phyloP scores from a whole-genome alignment of 2,113 vertebrate species.

The Boulengeromyrus knoepffleri region DNA sequence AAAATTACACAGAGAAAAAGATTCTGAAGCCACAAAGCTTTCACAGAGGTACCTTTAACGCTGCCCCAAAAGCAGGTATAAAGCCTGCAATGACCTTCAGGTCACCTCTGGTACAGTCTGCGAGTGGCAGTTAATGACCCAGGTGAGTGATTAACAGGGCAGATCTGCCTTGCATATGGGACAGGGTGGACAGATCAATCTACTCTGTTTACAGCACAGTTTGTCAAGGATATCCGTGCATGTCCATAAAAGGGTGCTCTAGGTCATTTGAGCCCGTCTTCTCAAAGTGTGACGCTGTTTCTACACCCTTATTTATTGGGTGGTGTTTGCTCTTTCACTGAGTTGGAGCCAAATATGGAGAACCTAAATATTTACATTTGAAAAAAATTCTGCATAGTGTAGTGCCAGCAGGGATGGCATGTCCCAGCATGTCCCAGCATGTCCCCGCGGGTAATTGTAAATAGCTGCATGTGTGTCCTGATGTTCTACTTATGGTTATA shows the following conservation, averaged over 20 bases:
- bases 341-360: not conserved
- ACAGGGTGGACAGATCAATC: not conserved
- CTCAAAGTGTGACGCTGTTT: not conserved
- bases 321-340: not conserved
- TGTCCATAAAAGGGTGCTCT: not conserved
- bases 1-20: not conserved
- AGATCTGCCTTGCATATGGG: not conserved
- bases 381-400: not conserved
- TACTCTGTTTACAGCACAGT: not conserved
- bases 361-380: slow-evolving; percentile 2
- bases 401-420: too few relatives aligned
- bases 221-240: not conserved
- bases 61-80: not conserved
- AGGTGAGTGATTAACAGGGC: not conserved
- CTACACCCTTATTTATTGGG: not conserved
- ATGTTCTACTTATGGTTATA: too few relatives aligned
- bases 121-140: not conserved
- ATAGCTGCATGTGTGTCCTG: too few relatives aligned
- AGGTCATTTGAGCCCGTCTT: not conserved
- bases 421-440: too few relatives aligned
- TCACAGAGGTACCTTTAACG: not conserved
- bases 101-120: not conserved
- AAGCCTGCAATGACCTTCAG: not conserved
- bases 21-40: not conserved
- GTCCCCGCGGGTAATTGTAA: too few relatives aligned